These are phyloP conservation scores for Perca schrenkii DNA, from an alignment of 2,113 vertebrate species.

Conservation along the genomic window DNA sequence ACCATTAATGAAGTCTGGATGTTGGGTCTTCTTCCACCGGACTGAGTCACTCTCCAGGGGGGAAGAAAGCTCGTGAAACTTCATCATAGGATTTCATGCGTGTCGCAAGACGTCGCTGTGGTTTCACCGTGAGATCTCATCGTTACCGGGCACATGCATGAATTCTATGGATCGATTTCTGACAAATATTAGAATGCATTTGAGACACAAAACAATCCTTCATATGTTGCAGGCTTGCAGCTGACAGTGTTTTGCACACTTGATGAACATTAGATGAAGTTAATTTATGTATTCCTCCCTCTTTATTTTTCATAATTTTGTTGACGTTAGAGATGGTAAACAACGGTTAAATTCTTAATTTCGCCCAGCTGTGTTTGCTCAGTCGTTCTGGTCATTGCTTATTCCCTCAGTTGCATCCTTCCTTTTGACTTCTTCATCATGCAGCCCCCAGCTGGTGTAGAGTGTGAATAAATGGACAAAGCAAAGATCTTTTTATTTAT, in stretches of 20 bases:
- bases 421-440: neutral
- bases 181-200: neutral
- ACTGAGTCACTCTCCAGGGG: neutral
- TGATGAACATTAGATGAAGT: neutral
- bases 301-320: neutral
- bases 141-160: neutral
- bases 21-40: too few relatives aligned
- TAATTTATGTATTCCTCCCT: neutral
- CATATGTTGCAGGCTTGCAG: neutral
- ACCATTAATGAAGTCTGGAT: neutral
- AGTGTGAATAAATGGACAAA: constrained; percentile 17
- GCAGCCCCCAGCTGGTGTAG: neutral
- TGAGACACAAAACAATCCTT: neutral
- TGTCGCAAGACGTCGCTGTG: neutral
- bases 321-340: neutral
- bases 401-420: neutral
- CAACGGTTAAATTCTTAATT: neutral
- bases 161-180: neutral
- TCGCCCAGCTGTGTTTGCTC: neutral
- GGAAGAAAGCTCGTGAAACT: neutral
- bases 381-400: neutral
- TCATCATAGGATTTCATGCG: too few relatives aligned
- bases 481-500: neutral
- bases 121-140: neutral
- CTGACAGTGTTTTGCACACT: neutral